Conservation (phyloP, 1,140 invertebrate genomes). For the Drosophila ambigua region DNA sequence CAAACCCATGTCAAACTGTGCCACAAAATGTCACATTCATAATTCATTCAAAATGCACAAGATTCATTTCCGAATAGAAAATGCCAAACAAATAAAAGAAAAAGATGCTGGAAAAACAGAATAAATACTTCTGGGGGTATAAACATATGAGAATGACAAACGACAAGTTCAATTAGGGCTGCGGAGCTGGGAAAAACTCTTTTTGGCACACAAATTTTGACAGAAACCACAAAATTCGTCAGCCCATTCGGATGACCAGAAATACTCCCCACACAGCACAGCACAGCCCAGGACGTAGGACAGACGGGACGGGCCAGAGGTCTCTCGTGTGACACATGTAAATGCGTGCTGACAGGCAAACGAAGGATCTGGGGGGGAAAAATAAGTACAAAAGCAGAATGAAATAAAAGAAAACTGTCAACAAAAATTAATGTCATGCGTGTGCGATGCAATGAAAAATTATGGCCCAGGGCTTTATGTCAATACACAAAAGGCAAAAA, state of each 20-base stretch:
- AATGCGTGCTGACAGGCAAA: constrained; percentile 74
- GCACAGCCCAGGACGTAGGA: background rate
- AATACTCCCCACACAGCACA: background rate
- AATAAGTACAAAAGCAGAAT: constrained; percentile 59
- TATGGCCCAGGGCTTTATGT: constrained; percentile 75
- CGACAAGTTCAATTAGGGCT: constrained; percentile 46
- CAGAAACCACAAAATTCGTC: constrained; percentile 63
- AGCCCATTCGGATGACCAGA: constrained; percentile 26
- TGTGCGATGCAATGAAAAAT: constrained; percentile 82
- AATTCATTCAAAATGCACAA: constrained; percentile 40
- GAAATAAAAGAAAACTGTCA: constrained; percentile 82
- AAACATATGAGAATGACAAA: constrained; percentile 25
- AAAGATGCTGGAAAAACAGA: constrained; percentile 3
- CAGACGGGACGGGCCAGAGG: constrained; percentile 2
- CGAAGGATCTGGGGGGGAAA: constrained; percentile 32
- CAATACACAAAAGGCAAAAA: constrained; percentile 63
- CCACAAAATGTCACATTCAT: constrained; percentile 50
- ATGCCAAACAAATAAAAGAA: constrained; percentile 7
- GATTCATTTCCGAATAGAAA: background rate
- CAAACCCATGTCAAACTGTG: constrained; percentile 51
- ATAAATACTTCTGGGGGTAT: constrained; percentile 1
- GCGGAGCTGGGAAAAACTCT: constrained; percentile 5
- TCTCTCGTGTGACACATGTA: constrained; percentile 69
- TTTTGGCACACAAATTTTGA: constrained; percentile 12
- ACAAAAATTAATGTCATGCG: constrained; percentile 83